phyloP scores from a whole-genome alignment of 2,113 vertebrate species.

The Psophia crepitans region DNA sequence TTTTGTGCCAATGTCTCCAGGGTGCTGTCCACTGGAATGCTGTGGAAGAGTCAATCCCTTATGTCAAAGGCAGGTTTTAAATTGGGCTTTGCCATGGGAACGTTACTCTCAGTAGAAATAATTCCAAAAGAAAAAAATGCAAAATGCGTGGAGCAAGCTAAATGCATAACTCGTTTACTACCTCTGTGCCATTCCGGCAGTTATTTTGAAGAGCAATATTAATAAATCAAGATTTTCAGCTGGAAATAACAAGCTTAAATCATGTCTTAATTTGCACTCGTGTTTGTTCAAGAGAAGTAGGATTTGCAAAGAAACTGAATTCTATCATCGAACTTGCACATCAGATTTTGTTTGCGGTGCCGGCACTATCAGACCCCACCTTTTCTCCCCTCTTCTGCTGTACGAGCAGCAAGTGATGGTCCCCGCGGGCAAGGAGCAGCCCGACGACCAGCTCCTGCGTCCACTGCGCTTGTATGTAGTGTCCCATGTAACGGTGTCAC shows the following conservation, averaged over 20 bases:
- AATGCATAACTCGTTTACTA: background rate
- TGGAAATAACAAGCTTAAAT: background rate
- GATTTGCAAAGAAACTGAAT: background rate
- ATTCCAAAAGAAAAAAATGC: background rate
- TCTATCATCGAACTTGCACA: fast-evolving
- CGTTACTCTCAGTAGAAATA: background rate
- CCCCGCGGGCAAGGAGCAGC: background rate
- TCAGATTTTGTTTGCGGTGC: background rate
- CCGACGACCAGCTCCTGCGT: background rate
- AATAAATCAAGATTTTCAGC: background rate
- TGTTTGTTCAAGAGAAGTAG: background rate
- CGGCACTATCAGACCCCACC: no score
- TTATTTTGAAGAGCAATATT: background rate
- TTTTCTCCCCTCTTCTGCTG: no score
- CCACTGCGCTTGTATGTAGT: no score
- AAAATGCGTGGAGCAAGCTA: background rate
- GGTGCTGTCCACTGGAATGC: background rate
- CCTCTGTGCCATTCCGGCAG: background rate
- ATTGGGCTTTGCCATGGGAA: background rate
- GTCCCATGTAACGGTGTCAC: fast-evolving
- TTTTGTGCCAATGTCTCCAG: background rate
- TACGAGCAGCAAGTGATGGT: background rate
- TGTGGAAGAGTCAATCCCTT: background rate
- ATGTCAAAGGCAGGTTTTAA: background rate
- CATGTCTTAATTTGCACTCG: background rate